phyloP scores from a whole-genome alignment of 2,797 vertebrate species.

The Takifugu rubripes region DNA sequence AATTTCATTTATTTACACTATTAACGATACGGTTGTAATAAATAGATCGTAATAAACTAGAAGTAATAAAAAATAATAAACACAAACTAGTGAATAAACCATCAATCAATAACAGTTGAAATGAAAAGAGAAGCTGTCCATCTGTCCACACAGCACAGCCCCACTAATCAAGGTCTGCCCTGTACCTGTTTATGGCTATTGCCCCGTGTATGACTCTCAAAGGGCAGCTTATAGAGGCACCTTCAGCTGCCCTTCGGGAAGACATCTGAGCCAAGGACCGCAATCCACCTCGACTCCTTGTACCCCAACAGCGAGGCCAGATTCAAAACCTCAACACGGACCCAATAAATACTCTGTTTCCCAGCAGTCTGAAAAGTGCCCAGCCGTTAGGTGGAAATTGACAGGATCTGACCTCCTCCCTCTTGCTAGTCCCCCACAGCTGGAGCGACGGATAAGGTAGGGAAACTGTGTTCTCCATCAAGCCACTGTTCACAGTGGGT shows the following conservation, averaged over 20 bases:
- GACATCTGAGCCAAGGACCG: not conserved
- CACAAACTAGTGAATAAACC: too few relatives aligned
- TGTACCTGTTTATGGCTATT: not conserved
- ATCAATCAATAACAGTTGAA: too few relatives aligned
- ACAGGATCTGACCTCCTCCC: not conserved
- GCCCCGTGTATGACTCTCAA: not conserved
- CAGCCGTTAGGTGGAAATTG: not conserved
- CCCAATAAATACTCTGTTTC: too few relatives aligned
- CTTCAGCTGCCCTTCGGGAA: not conserved
- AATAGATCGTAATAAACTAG: too few relatives aligned
- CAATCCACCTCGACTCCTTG: not conserved
- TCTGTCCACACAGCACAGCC: not conserved
- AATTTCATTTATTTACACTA: too few relatives aligned
- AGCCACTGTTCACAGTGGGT: not conserved
- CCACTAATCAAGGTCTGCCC: not conserved
- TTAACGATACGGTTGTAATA: too few relatives aligned
- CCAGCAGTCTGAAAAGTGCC: not conserved
- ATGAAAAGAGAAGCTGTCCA: too few relatives aligned
- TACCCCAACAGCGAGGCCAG: too few relatives aligned
- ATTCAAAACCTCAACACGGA: not conserved
- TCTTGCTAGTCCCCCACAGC: not conserved
- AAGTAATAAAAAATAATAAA: too few relatives aligned
- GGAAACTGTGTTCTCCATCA: not conserved
- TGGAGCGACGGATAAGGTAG: not conserved
- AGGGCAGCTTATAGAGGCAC: not conserved